phyloP scores from a whole-genome alignment of 2,797 vertebrate genomes.

The Channa striata region DNA sequence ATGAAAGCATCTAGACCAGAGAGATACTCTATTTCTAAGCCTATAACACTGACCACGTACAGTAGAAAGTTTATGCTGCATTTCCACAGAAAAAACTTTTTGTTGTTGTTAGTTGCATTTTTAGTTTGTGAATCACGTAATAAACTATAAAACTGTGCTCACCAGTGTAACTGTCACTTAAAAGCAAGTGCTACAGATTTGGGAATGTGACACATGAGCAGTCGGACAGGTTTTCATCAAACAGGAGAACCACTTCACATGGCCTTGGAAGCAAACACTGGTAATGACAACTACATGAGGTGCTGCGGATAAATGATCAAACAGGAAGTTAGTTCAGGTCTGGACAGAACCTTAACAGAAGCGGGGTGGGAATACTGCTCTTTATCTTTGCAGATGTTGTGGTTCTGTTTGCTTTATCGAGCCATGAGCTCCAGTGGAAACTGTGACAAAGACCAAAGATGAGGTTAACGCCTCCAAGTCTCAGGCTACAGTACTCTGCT shows the following conservation, averaged over 20 bases:
- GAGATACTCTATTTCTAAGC: slow-evolving; percentile 13
- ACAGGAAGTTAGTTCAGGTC: background rate
- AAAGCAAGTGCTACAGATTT: background rate
- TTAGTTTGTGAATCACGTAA: background rate
- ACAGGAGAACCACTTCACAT: background rate
- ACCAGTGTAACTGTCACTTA: too few species aligned
- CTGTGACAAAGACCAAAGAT: background rate
- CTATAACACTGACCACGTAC: slow-evolving; percentile 28
- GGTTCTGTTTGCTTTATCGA: background rate
- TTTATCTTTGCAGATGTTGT: slow-evolving; percentile 14
- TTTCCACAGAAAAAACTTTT: slow-evolving; percentile 5
- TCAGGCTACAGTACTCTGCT: background rate
- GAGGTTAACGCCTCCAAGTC: too few species aligned
- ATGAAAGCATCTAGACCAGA: slow-evolving; percentile 45
- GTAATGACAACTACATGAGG: background rate
- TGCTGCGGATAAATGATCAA: background rate
- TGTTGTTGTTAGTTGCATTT: too few species aligned
- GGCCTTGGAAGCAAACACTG: background rate
- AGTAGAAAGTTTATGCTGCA: slow-evolving; percentile 20
- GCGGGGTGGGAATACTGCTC: background rate
- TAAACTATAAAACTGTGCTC: background rate
- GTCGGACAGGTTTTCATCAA: slow-evolving; percentile 1
- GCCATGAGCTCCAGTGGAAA: background rate
- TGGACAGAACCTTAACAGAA: background rate
- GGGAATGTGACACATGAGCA: background rate